These are phyloP conservation scores for Erinaceus europaeus DNA, from an alignment of 2,113 vertebrate genomes.

Conservation along the genomic window DNA sequence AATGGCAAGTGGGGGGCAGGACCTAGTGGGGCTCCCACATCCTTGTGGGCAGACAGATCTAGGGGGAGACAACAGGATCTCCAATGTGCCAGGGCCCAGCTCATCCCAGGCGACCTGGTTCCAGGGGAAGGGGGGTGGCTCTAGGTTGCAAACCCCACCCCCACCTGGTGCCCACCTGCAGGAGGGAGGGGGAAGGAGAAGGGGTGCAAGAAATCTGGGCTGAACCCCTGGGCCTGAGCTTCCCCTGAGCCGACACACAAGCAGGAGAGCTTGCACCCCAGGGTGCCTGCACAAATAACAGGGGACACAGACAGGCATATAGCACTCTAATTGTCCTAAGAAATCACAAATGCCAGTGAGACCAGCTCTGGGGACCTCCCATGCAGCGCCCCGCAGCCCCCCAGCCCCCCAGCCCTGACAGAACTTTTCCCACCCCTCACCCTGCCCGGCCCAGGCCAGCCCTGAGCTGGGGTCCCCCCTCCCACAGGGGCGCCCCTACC, in stretches of 20 bases:
- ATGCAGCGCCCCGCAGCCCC: not conserved
- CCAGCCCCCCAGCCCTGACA: not conserved
- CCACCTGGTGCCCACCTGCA: not conserved
- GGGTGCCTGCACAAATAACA: no score
- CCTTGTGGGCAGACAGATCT: no score
- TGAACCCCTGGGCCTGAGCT: no score
- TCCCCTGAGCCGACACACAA: no score
- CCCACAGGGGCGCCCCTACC: conserved; percentile 79
- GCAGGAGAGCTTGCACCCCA: no score
- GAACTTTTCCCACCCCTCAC: conserved; percentile 63
- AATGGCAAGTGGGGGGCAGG: not conserved
- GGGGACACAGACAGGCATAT: not conserved
- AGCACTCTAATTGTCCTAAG: not conserved
- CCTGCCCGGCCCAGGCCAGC: not conserved
- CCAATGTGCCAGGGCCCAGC: no score
- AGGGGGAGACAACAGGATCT: no score
- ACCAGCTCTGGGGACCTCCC: not conserved
- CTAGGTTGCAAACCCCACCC: not conserved
- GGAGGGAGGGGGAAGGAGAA: not conserved
- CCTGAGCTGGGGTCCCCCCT: not conserved
- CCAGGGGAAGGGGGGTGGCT: no score
- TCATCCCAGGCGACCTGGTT: no score
- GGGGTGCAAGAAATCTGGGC: not conserved
- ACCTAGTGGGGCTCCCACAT: no score
- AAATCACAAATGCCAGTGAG: not conserved